Conservation (phyloP, 2,113 vertebrate species). For the Esox niger region DNA sequence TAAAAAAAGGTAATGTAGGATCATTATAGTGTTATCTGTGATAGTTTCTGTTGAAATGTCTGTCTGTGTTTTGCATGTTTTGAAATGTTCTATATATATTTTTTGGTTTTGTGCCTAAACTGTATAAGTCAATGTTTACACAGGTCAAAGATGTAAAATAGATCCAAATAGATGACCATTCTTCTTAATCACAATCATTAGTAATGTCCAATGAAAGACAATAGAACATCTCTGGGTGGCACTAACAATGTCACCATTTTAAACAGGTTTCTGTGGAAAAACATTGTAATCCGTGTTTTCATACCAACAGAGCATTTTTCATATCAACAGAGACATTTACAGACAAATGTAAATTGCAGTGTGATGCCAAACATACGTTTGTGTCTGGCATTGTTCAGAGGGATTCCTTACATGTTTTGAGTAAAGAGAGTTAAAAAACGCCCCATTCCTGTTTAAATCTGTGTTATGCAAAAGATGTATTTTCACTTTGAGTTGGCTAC, state of each 20-base stretch:
- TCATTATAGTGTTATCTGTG: too few relatives aligned
- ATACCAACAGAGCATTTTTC: neutral
- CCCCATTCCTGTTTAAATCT: neutral
- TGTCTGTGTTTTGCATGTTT: too few relatives aligned
- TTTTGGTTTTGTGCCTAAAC: too few relatives aligned
- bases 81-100: too few relatives aligned
- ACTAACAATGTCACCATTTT: conserved; percentile 41
- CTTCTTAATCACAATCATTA: conserved; percentile 49
- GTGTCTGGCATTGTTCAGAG: neutral
- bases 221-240: conserved; percentile 44
- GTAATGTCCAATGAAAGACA: conserved; percentile 38
- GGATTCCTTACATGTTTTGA: neutral
- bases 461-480: neutral
- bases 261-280: conserved; percentile 26
- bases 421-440: neutral
- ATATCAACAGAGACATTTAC: neutral
- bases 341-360: neutral
- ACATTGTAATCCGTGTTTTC: neutral
- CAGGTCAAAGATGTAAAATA: too few relatives aligned
- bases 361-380: too few relatives aligned
- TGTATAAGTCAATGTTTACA: too few relatives aligned
- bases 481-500: neutral
- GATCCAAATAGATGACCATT: too few relatives aligned
- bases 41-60: too few relatives aligned
- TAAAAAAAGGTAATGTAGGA: too few relatives aligned